Conservation (phyloP, 2,888 invertebrate species). For the Paralinhomoeus sp. region DNA sequence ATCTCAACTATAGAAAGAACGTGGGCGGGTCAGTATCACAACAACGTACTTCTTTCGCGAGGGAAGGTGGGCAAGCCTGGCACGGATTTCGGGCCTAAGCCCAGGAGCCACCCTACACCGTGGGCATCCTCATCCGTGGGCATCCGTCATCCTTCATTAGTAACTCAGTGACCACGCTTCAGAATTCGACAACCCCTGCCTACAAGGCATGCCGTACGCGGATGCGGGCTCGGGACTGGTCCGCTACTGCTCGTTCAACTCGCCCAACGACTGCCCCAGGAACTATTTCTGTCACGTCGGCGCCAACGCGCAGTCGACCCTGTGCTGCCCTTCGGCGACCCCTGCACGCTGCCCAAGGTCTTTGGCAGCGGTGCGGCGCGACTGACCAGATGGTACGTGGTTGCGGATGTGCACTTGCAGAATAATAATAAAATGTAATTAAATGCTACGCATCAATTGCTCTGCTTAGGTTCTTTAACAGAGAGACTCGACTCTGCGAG, state of each 20-base stretch:
- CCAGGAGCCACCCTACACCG: no score
- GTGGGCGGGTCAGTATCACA: no score
- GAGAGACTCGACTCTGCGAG: constrained; percentile 1
- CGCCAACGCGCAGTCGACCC: not conserved
- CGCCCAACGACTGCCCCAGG: constrained; percentile 1
- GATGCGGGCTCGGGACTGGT: not conserved
- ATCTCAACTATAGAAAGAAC: no score
- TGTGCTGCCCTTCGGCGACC: constrained; percentile 5
- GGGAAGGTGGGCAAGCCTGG: no score
- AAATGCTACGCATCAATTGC: no score
- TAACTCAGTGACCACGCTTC: not conserved
- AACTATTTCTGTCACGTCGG: constrained; percentile 6
- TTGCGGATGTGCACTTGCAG: no score
- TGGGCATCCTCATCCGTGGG: no score
- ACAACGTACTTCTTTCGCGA: no score
- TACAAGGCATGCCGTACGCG: constrained; percentile 15
- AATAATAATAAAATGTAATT: no score
- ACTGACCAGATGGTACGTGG: constrained; percentile 5
- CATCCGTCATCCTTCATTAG: no score
- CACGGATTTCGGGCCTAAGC: no score
- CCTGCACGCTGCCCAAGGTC: constrained; percentile 2
- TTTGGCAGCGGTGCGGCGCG: constrained; percentile 1
- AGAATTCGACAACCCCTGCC: constrained; percentile 16
- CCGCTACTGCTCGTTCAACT: not conserved
- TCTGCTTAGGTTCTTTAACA: not conserved